A percentile compares a stretch with the other conserved stretches of the same genome.
These are phyloP conservation scores for Cathartes aura DNA, from an alignment of 2,113 vertebrate species.

Conservation along the genomic window DNA sequence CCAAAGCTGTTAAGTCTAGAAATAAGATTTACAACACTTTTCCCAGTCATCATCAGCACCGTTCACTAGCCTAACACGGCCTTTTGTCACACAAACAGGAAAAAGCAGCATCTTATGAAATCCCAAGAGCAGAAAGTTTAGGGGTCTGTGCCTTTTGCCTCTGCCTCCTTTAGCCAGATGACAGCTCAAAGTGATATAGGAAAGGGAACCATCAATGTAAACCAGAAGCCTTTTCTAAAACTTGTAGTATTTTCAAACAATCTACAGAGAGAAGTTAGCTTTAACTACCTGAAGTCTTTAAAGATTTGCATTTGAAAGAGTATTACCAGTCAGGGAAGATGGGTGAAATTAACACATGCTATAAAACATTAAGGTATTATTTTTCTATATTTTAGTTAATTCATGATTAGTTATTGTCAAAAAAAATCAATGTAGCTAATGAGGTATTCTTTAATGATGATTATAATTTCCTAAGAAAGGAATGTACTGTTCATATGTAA, in stretches of 20 bases:
- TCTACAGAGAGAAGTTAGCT: neutral
- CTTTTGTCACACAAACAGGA: neutral
- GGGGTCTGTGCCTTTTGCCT: neutral
- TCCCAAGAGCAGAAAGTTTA: neutral
- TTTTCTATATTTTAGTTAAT: constrained; percentile 36
- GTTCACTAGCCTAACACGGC: accelerated
- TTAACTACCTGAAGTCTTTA: neutral
- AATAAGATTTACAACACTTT: neutral
- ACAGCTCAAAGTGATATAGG: neutral
- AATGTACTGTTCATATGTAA: constrained; percentile 40
- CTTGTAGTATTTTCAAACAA: neutral
- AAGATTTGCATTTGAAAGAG: constrained; percentile 27
- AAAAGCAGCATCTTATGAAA: neutral
- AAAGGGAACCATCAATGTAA: neutral
- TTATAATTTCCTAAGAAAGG: constrained; percentile 15
- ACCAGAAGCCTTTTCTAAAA: neutral
- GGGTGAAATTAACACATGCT: neutral
- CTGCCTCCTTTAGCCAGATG: neutral
- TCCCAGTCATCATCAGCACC: neutral
- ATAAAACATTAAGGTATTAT: constrained; percentile 20
- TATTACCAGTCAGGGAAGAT: neutral
- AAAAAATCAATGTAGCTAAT: constrained; percentile 24
- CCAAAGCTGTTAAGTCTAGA: neutral
- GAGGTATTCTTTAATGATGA: constrained; percentile 51
- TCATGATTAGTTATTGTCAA: constrained; percentile 17